Evolutionary conservation across 2,113 vertebrate genomes (phyloP).

Genomic region (Amphiprion ocellaris): DNA sequence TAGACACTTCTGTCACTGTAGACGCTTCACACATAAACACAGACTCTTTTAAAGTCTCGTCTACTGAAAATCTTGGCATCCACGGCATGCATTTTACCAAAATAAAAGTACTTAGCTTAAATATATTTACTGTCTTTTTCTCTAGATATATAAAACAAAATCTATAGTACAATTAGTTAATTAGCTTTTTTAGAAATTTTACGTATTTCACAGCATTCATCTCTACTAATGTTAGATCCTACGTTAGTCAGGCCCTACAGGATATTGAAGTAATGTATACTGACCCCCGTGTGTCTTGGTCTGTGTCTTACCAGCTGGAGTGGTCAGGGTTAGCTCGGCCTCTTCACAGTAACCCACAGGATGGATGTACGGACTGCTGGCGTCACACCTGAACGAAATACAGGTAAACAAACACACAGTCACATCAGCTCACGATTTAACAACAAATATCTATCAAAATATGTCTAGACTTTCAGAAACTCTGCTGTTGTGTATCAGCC

Average conservation of each 20-base stretch:
- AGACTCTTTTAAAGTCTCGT: neutral
- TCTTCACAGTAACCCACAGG: slow-evolving; percentile 93
- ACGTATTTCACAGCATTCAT: slow-evolving; percentile 6
- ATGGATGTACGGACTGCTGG: slow-evolving; percentile 92
- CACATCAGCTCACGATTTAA: neutral
- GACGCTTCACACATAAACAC: slow-evolving; percentile 4
- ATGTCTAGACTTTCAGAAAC: neutral
- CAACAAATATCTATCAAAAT: neutral
- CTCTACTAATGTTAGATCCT: slow-evolving; percentile 12
- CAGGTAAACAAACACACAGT: neutral
- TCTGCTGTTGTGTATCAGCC: neutral
- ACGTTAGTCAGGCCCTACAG: neutral
- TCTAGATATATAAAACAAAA: neutral
- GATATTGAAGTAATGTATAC: slow-evolving; percentile 50
- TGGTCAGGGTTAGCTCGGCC: slow-evolving; percentile 86
- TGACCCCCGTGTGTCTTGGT: slow-evolving; percentile 64
- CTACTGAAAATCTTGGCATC: neutral
- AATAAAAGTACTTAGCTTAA: neutral
- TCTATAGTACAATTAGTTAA: neutral
- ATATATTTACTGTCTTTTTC: neutral
- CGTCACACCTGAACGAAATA: slow-evolving; percentile 88
- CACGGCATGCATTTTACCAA: slow-evolving; percentile 25
- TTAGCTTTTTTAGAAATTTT: neutral
- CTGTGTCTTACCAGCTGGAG: slow-evolving; percentile 89
- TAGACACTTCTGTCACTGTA: neutral